Evolutionary conservation across 2,888 invertebrate species (phyloP).

Genomic region (Thysanoteuthis rhombus): DNA sequence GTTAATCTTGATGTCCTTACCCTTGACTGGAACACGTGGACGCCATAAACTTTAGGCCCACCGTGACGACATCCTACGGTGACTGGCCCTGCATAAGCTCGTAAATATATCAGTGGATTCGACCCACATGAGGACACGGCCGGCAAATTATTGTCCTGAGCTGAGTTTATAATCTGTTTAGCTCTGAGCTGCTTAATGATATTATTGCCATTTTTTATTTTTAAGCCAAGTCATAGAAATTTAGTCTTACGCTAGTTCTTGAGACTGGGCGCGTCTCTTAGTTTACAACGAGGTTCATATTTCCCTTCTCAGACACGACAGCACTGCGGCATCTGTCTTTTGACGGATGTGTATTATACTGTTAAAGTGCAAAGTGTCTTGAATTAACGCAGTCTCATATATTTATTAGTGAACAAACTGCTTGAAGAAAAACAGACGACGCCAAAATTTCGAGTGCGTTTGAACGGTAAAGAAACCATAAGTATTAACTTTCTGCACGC

Average conservation of each 20-base stretch:
- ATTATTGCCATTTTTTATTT: neutral
- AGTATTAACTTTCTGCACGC: neutral
- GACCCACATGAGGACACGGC: neutral
- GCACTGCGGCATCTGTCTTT: neutral
- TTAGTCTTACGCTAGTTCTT: neutral
- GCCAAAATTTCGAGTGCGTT: neutral
- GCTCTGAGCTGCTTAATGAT: neutral
- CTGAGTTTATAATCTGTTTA: neutral
- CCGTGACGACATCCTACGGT: neutral
- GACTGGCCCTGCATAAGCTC: neutral
- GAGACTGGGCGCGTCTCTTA: neutral
- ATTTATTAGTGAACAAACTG: neutral
- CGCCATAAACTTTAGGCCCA: neutral
- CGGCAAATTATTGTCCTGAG: neutral
- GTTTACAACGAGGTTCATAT: neutral
- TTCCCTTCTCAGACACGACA: neutral
- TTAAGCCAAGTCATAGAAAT: neutral
- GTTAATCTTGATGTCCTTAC: neutral
- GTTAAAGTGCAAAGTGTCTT: neutral
- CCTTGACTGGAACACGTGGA: neutral
- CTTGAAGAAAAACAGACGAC: neutral
- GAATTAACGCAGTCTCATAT: neutral
- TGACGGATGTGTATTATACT: neutral
- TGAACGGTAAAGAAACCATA: neutral
- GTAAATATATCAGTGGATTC: neutral